phyloP scores from a whole-genome alignment of 1,140 invertebrate species.

The Cephus cinctus region DNA sequence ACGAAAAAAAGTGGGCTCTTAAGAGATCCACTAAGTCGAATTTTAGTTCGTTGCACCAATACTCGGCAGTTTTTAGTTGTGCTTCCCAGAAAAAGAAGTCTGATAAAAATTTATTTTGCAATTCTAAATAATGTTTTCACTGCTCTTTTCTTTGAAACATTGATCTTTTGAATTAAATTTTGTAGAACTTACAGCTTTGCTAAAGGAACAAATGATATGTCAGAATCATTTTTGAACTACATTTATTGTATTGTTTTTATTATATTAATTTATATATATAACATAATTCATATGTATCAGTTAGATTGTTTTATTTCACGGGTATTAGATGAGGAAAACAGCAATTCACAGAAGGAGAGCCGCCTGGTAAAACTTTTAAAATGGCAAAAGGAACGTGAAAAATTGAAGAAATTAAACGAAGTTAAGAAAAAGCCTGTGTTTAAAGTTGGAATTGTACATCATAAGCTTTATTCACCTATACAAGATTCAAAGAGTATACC shows the following conservation, averaged over 20 bases:
- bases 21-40: too few species aligned
- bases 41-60: too few species aligned
- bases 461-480: constrained; percentile 36
- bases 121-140: too few species aligned
- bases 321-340: not conserved
- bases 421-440: constrained; percentile 42
- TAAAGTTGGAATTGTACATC: constrained; percentile 46
- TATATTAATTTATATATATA: not conserved
- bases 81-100: too few species aligned
- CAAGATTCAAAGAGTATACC: constrained; percentile 7
- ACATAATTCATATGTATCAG: not conserved
- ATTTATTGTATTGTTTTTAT: not conserved
- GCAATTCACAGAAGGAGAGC: not conserved
- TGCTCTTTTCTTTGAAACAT: not conserved
- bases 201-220: too few species aligned
- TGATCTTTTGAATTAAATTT: not conserved
- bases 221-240: too few species aligned
- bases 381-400: constrained; percentile 44
- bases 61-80: too few species aligned
- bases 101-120: too few species aligned
- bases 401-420: constrained; percentile 31
- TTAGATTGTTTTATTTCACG: not conserved
- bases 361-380: constrained; percentile 29
- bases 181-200: too few species aligned
- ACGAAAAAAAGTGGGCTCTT: too few species aligned